phyloP scores from a whole-genome alignment of 1,140 invertebrate genomes.

The Drosophila erecta region DNA sequence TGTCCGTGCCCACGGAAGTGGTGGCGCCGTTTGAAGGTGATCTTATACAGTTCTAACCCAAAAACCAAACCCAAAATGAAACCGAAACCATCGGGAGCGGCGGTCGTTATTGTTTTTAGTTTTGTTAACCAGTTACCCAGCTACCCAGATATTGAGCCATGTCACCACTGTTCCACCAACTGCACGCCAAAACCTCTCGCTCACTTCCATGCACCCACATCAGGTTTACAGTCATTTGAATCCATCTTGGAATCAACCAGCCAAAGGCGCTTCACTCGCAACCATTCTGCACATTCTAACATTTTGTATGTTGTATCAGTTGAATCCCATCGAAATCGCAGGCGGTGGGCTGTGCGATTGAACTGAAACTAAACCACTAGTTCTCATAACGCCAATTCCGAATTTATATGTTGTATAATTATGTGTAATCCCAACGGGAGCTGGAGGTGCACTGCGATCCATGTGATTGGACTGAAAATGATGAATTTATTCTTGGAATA shows the following conservation, averaged over 20 bases:
- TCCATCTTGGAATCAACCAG: not conserved
- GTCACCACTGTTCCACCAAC: not conserved
- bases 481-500: slow-evolving; percentile 72
- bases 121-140: slow-evolving; percentile 1
- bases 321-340: not conserved
- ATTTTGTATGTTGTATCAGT: slow-evolving; percentile 5
- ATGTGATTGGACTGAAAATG: slow-evolving; percentile 17
- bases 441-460: not conserved
- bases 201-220: slow-evolving; percentile 19
- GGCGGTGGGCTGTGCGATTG: not conserved
- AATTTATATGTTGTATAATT: slow-evolving; percentile 7
- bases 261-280: not conserved
- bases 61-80: slow-evolving; percentile 15
- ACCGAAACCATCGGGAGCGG: slow-evolving; percentile 7
- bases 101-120: slow-evolving; percentile 27
- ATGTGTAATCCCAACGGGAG: not conserved
- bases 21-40: slow-evolving; percentile 85
- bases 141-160: slow-evolving; percentile 5
- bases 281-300: slow-evolving; percentile 3
- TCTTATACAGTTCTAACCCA: slow-evolving; percentile 83
- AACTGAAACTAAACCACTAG: not conserved
- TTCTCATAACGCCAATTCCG: not conserved
- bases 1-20: not conserved
- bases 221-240: not conserved
- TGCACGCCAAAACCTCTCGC: slow-evolving; percentile 9